Conservation (phyloP, 35 echinoderm and acorn worm species). For the Acanthaster planci region DNA sequence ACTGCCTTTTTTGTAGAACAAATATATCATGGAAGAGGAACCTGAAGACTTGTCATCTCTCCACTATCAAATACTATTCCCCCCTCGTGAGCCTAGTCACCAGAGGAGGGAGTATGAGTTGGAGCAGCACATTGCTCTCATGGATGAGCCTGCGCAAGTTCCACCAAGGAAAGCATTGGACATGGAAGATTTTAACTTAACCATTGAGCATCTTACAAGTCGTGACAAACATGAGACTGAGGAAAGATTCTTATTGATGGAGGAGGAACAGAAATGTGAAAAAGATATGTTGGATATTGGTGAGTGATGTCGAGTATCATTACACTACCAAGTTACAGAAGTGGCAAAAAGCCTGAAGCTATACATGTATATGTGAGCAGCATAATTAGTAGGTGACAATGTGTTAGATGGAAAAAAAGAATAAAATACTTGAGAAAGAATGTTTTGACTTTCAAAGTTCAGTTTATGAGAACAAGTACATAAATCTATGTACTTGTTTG, state of each 20-base stretch:
- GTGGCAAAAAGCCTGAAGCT: too few relatives aligned
- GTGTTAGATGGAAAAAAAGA: background rate
- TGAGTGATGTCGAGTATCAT: background rate
- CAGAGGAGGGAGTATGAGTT: slow-evolving; percentile 5
- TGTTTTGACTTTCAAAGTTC: too few relatives aligned
- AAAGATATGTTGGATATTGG: background rate
- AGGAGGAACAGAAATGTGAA: background rate
- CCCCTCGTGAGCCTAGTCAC: slow-evolving; percentile 1
- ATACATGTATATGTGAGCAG: too few relatives aligned
- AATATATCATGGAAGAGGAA: background rate
- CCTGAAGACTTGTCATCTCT: slow-evolving; percentile 1
- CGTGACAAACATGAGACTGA: background rate
- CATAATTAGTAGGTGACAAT: too few relatives aligned
- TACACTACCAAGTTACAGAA: too few relatives aligned
- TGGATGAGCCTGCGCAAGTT: background rate
- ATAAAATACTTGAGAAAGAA: too few relatives aligned
- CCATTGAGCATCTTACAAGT: background rate
- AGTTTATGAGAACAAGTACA: too few relatives aligned
- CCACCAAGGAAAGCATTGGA: background rate
- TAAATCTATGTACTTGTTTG: too few relatives aligned
- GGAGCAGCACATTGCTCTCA: slow-evolving; percentile 13
- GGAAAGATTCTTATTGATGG: background rate
- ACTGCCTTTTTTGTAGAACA: too few relatives aligned
- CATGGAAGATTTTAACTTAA: slow-evolving; percentile 3
- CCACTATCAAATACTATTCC: background rate